Evolutionary conservation across 2,888 invertebrate genomes (phyloP), one percentile per base, ranked within the genome.

Genomic region (Philhelius pedissequus): DNA sequence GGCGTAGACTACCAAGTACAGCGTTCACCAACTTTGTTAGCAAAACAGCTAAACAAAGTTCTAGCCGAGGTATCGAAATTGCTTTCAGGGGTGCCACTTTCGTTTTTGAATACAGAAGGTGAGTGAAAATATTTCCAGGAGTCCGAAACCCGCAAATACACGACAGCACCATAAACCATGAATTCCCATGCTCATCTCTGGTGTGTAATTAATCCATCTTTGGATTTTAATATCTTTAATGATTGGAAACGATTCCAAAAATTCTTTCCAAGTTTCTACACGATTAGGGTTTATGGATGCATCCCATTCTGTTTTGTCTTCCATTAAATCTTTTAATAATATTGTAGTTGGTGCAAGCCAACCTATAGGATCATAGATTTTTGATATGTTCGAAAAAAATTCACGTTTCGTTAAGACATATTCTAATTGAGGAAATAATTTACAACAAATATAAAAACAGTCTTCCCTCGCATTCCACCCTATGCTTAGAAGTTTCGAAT

Each of bases 401-500:
- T 82, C 73, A 8, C 82, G 64, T 43, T 86, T 86, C 0, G 79
- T 86, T 40, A 75, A 70, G 1, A 5, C 9, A 13, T 9, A 9
- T 11, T 43, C 4, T n/a, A 43, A 30, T n/a, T 15, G 8, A 9
- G 32, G 43, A 40, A 18, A 35, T 3, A 40, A 48, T 45, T 32
- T 3, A 25, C 48, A 48, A 11, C 48, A 7, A 22, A 48, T 54
- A 13, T 54, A 82, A 52, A 86, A 86, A 7, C 52, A n/a, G 48
- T 86, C 81, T 3, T 54, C 66, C 13, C 18, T 43, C 1, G 83
- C 86, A 60, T 86, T 86, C 83, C 80, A 86, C 0, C 71, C 50
- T 9, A 86, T 82, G 2, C 80, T 83, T 32, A 86, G 15, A 1
- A 54, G 58, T 69, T 86, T 86, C 5, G 84, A 3, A 58, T 58